Evolutionary conservation across 2,888 invertebrate genomes (phyloP), one percentile per base, ranked within the genome.

Genomic region (Anthrax anthrax): DNA sequence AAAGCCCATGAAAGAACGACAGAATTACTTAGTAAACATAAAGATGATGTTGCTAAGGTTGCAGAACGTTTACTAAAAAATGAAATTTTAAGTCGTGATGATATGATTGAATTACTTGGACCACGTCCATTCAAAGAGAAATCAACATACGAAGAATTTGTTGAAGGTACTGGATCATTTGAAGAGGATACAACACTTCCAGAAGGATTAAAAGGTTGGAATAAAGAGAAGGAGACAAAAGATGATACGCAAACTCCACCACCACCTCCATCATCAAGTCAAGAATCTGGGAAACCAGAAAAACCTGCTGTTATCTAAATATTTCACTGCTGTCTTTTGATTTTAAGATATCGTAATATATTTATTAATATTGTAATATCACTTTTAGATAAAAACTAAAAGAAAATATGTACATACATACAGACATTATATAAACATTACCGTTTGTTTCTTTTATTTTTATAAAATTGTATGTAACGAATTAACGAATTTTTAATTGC

Each of bases 121-220:
- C 76, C 80, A 23, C 73, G 98, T 55, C 98, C 98, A 0, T 99
- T 98, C 78, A 85, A 85, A 13, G 98, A 99, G 69, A 97, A 97
- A 72, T 94, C 96, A 14, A 97, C 97, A 12, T 99, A 99, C 60
- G 98, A 99, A 68, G 90, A 99, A 63, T 98, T 99, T 69, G 98
- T 99, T 0, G 96, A 94, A 69, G 95, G 94, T 2, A 95, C 94
- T 0, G 97, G 97, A 2, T 95, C 96, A 1, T 80, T 97, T 58
- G 98, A 98, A 53, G 98, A 99, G 69, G 90, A 98, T 59, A 95
- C 95, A 0, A 70, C 80, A 1, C 73, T 98, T 56, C 98, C 98
- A 0, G 89, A 92, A 70, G 97, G 97, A 46, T 74, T 98, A 23
- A 84, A 91, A 63, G 84, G 85, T 59, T 98, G 97, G 97, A 97